A percentile compares a stretch with the other conserved stretches of the same genome.
Conservation (phyloP, 2,888 invertebrate species). For the Auanema freiburgensis region DNA sequence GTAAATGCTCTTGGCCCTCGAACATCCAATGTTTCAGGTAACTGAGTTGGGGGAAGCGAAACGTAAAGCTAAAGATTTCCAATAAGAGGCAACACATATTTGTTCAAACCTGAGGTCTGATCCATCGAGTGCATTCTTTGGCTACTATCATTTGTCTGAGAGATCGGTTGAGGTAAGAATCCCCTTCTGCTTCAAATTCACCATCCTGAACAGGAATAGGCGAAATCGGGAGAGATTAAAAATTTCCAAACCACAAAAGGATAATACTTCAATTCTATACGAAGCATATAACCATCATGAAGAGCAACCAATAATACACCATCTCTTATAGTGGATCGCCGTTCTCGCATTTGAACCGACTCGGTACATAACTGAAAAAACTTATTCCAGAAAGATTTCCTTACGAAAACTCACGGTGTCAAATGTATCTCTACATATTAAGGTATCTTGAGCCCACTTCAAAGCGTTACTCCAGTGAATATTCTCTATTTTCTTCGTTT, state of each 20-base stretch:
- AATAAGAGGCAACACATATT: slow-evolving; percentile 13
- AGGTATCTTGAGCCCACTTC: slow-evolving; percentile 59
- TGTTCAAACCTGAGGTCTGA: slow-evolving; percentile 28
- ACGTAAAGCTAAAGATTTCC: slow-evolving; percentile 42
- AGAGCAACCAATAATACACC: slow-evolving; percentile 51
- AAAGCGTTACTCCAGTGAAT: slow-evolving; percentile 57
- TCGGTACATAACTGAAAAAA: slow-evolving; percentile 51
- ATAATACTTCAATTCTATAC: slow-evolving; percentile 49
- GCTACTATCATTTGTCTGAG: slow-evolving; percentile 48
- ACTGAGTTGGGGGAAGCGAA: slow-evolving; percentile 44
- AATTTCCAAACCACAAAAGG: slow-evolving; percentile 39
- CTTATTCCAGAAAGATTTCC: not conserved
- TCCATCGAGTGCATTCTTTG: slow-evolving; percentile 37
- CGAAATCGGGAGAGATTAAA: slow-evolving; percentile 3
- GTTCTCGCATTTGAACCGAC: slow-evolving; percentile 33
- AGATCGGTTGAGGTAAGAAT: slow-evolving; percentile 40
- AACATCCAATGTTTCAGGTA: slow-evolving; percentile 47
- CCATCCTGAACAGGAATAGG: slow-evolving; percentile 33
- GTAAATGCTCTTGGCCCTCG: slow-evolving; percentile 49
- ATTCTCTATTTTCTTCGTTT: slow-evolving; percentile 32
- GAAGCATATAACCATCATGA: slow-evolving; percentile 50
- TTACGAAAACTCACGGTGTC: slow-evolving; percentile 29
- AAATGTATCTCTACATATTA: slow-evolving; percentile 56
- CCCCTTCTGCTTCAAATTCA: slow-evolving; percentile 36
- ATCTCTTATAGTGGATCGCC: slow-evolving; percentile 47